Conservation (phyloP, 1,140 invertebrate species). For the Drosophila ficusphila region DNA sequence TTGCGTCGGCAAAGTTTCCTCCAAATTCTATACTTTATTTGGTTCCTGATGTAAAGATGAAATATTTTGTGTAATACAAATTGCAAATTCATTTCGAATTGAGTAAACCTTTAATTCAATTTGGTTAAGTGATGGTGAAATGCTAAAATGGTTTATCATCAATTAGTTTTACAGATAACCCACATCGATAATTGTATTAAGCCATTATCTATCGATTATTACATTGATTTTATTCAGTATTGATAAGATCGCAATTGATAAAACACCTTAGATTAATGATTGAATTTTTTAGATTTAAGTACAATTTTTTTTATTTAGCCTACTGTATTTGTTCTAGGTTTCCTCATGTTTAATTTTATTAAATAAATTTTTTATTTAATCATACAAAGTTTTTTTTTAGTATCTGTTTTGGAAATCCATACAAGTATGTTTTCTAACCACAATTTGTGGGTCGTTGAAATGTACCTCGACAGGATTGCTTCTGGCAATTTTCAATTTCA, state of each 20-base stretch:
- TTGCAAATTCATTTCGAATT: not conserved
- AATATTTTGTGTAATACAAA: not conserved
- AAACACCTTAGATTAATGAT: no score
- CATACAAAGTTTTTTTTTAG: not conserved
- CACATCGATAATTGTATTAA: conserved; percentile 16
- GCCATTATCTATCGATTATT: conserved; percentile 17
- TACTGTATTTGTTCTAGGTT: no score
- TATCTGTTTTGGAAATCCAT: conserved; percentile 1
- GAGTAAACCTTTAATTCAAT: not conserved
- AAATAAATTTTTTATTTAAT: not conserved
- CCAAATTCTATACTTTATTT: not conserved
- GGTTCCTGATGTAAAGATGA: not conserved
- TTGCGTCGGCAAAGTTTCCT: not conserved
- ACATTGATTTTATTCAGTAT: conserved; percentile 1
- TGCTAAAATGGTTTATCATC: not conserved
- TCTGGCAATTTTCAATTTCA: conserved; percentile 66
- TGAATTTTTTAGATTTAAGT: no score
- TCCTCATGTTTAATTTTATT: no score
- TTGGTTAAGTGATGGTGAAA: not conserved
- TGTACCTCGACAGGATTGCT: conserved; percentile 12
- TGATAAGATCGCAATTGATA: no score
- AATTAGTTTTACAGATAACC: not conserved
- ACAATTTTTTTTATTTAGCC: not conserved
- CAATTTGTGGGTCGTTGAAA: not conserved
- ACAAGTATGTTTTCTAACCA: not conserved